Evolutionary conservation across 2,888 invertebrate species (phyloP).

Genomic region (Diarsia rubi): DNA sequence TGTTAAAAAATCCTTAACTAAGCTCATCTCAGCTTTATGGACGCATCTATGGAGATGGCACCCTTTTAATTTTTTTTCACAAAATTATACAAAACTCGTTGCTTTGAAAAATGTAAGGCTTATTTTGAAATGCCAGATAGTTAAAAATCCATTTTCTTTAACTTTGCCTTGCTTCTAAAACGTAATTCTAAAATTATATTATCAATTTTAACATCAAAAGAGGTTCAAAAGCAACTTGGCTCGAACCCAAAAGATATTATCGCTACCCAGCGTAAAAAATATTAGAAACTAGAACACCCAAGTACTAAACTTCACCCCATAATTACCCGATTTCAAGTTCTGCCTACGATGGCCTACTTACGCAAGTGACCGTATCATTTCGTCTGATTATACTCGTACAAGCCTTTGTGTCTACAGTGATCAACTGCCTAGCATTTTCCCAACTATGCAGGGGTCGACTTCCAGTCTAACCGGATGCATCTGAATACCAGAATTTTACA

Average conservation of each 20-base stretch:
- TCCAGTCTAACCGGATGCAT: too few relatives aligned
- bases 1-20: constrained; percentile 38
- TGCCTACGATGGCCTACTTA: constrained; percentile 40
- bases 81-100: background rate
- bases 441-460: too few relatives aligned
- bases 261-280: constrained; percentile 39
- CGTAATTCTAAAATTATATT: background rate
- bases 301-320: constrained; percentile 49
- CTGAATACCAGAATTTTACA: too few relatives aligned
- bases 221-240: constrained; percentile 34
- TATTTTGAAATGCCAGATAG: background rate
- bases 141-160: background rate
- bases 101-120: background rate
- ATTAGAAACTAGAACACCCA: constrained; percentile 39
- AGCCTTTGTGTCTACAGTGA: constrained; percentile 19
- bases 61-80: background rate
- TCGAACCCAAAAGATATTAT: constrained; percentile 45
- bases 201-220: constrained; percentile 12
- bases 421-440: too few relatives aligned
- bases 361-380: constrained; percentile 47
- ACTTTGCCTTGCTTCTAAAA: background rate
- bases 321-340: constrained; percentile 54
- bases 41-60: background rate
- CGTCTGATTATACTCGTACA: constrained; percentile 34
- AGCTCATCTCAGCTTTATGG: constrained; percentile 35